Percentiles rank a stretch among this genome's conserved stretches.
These are phyloP conservation scores for Sweltsa coloradensis DNA, from an alignment of 1,140 invertebrate genomes.

Conservation along the genomic window DNA sequence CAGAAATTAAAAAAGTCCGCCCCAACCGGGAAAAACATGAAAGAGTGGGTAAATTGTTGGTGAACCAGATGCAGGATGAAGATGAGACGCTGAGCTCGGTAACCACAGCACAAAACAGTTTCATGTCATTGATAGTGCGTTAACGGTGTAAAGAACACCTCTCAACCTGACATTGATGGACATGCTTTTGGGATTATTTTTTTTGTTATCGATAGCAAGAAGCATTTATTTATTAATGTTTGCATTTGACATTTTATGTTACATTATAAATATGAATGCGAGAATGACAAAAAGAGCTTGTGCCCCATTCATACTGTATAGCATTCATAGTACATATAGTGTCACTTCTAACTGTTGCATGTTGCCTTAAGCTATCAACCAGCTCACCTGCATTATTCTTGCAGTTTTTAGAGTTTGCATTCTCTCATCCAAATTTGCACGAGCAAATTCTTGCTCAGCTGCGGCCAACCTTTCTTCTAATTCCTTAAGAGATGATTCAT, in stretches of 20 bases:
- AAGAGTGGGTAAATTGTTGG: too few relatives aligned
- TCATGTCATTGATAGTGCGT: too few relatives aligned
- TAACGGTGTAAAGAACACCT: too few relatives aligned
- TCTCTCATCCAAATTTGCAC: slow-evolving; percentile 61
- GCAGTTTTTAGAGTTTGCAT: slow-evolving; percentile 56
- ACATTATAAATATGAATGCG: neutral
- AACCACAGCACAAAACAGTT: too few relatives aligned
- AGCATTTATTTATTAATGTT: neutral
- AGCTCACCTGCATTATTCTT: slow-evolving; percentile 36
- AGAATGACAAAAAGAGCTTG: neutral
- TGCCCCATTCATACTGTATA: neutral
- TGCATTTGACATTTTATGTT: neutral
- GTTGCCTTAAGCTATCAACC: neutral
- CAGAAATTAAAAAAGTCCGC: too few relatives aligned
- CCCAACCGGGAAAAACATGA: too few relatives aligned
- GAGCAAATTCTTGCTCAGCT: slow-evolving; percentile 59
- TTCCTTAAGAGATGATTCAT: slow-evolving; percentile 50
- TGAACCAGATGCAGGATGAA: too few relatives aligned
- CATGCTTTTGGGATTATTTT: neutral
- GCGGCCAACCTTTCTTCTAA: slow-evolving; percentile 58
- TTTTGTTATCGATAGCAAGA: slow-evolving; percentile 1
- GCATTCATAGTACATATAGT: neutral
- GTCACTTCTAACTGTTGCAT: neutral
- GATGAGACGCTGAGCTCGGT: too few relatives aligned
- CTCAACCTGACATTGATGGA: too few relatives aligned